Evolutionary conservation across 2,888 invertebrate species (phyloP).

Genomic region (Cheilosia scutellata): DNA sequence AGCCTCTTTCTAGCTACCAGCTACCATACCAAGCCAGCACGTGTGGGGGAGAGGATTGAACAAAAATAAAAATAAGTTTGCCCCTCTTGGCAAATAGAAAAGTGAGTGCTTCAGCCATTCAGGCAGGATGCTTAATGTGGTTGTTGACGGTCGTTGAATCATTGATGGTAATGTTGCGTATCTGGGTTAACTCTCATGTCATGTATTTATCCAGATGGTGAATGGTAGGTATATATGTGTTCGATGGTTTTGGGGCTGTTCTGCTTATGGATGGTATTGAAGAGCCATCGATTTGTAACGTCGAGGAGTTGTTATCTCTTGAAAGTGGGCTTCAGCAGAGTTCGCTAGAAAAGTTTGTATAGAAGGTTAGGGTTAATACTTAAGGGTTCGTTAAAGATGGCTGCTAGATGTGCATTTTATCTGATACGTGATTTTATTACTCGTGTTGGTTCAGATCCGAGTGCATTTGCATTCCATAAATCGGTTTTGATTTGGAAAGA

Average conservation of each 20-base stretch:
- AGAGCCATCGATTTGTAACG: not conserved
- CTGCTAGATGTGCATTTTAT: no score
- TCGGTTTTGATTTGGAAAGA: no score
- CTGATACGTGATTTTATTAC: no score
- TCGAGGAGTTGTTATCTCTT: no score
- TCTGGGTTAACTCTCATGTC: constrained; percentile 49
- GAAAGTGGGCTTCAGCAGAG: no score
- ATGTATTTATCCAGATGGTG: constrained; percentile 1
- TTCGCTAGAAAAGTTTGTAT: no score
- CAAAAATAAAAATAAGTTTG: constrained; percentile 13
- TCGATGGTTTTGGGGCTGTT: not conserved
- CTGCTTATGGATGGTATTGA: not conserved
- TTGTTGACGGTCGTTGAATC: constrained; percentile 65
- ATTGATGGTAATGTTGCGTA: constrained; percentile 57
- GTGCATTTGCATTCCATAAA: no score
- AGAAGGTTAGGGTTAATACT: no score
- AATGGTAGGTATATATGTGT: not conserved
- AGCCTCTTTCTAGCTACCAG: constrained; percentile 8
- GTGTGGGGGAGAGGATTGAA: constrained; percentile 6
- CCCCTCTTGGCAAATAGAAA: constrained; percentile 48
- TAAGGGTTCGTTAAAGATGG: no score
- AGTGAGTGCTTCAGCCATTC: constrained; percentile 55
- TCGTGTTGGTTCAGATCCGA: no score
- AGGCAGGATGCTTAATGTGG: constrained; percentile 56
- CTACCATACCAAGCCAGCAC: no score